Base-by-base conservation (phyloP, 2,113 vertebrate species). In the Pseudopipra pipra region DNA sequence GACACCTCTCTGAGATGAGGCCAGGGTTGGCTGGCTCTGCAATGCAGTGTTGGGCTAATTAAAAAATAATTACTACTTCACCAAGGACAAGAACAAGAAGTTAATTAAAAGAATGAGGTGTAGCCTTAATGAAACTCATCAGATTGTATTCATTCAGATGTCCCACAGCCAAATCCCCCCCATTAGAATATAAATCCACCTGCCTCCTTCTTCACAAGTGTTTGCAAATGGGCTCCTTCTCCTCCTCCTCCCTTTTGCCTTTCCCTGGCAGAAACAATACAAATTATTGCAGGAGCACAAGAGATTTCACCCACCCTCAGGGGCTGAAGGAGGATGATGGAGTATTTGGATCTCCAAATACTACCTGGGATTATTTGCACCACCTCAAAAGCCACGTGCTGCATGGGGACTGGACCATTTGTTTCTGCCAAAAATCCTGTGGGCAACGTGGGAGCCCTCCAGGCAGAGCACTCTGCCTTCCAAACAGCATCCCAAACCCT, bases 41-140 rank as follows among this genome's bases (percentile, higher is more conserved):
- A 98, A 94, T 97, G 95, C 97, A 90, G 97, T 55, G 94, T 94
- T 92, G 90, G 96, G 90, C 98, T 98, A 98, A 98, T 98, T 98
- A 98, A 98, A 98, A 98, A 98, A 98, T 98, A 98, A 98, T 98
- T 98, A 98, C 97, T 98, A 97, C 97, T 97, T 96, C 95, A 97
- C 97, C 98, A 97, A 98, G 97, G 98, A 98, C 96, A 97, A 97
- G 98, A 98, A 98, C 98, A 98, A 98, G 98, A 98, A 98, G 96
- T 98, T 98, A 98, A 98, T 98, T 98, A 98, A 98, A 98, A 98
- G 98, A 97, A 43, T 62, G 95, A 98, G 97, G 95, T 95, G 81
- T 90, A 96, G 96, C 93, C 95, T 96, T 98, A 98, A 98, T 98
- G 97, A 98, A 98, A 97, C 96, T 97, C 92, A 88, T 90, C 89